Evolutionary conservation across 2,113 vertebrate species (phyloP), one percentile per base, ranked within the genome.

Genomic region (Halcyon senegalensis): DNA sequence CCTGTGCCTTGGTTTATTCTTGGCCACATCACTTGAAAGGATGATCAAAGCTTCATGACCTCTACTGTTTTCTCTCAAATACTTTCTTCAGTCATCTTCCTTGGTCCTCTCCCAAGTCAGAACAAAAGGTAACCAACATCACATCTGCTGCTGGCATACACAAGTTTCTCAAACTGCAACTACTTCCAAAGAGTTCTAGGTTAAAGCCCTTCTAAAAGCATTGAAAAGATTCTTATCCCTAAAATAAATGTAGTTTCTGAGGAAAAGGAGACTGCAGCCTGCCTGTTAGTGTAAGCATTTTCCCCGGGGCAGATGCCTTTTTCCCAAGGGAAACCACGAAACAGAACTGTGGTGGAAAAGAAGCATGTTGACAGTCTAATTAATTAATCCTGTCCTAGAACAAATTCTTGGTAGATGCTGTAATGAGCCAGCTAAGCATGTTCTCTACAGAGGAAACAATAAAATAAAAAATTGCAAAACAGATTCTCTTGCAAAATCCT

Each of bases 331-430:
- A 90, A 30, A 37, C 50, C 67, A 18, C 1, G 20, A 81, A 86
- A 80, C n/a, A 88, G 82, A 86, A 24, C 44, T 62, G 55, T 63
- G 82, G 44, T 84, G 50, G 67, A 67, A 96, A 93, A 68, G 27
- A 3, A 2, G 50, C 62, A 66, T n/a, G 56, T 43, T 86, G 83
- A 94, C 92, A 93, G 69, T 14, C 48, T 62, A 46, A 72, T 66
- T 69, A 84, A 90, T 79, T 84, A 87, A 80, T 82, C 62, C 60
- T 78, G 23, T 60, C 90, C 83, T 53, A 51, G 81, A 80, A 94
- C 77, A 92, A 95, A 96, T 96, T 94, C 94, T 64, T 96, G 67
- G 67, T 58, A 74, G 90, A 87, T 90, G 81, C 68, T 78, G 92
- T 93, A 86, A 95, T 75, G 58, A 96, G 73, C 73, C 86, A 96